phyloP scores from a whole-genome alignment of 2,888 invertebrate species.

The Pseudoips prasinana region DNA sequence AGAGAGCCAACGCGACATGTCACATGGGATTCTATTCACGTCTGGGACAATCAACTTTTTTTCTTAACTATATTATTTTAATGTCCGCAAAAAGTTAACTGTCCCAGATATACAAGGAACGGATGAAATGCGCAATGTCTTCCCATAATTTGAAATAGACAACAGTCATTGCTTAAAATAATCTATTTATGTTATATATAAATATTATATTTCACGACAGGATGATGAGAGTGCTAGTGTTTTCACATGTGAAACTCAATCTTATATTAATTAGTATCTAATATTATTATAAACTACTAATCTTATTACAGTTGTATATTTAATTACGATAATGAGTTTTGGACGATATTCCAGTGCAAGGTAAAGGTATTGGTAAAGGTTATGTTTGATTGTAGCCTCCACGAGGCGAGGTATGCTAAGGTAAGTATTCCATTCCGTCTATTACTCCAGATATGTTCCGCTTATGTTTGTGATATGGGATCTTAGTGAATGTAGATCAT shows the following conservation, averaged over 20 bases:
- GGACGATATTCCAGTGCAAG: conserved; percentile 69
- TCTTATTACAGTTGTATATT: conserved; percentile 64
- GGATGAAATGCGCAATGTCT: conserved; percentile 83
- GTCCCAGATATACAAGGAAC: conserved; percentile 75
- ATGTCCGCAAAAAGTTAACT: conserved; percentile 53
- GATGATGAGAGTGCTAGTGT: conserved; percentile 80
- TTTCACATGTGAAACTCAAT: conserved; percentile 81
- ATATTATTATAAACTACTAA: conserved; percentile 79
- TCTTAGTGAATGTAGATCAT: conserved; percentile 50
- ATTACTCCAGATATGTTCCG: conserved; percentile 39
- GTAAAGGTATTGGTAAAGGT: conserved; percentile 73
- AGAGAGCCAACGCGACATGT: conserved; percentile 55
- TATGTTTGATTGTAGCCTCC: conserved; percentile 63
- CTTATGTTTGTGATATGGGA: conserved; percentile 67
- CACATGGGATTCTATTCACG: conserved; percentile 64
- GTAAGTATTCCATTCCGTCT: conserved; percentile 59
- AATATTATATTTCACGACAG: conserved; percentile 73
- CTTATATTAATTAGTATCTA: conserved; percentile 72
- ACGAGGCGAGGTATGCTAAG: conserved; percentile 67
- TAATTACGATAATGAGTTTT: conserved; percentile 59
- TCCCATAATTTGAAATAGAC: conserved; percentile 79
- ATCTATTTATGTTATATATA: conserved; percentile 68
- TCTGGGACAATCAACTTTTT: conserved; percentile 66
- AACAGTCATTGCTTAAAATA: conserved; percentile 78
- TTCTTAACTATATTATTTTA: conserved; percentile 2